A percentile compares a stretch with the other conserved stretches of the same genome.
Conservation (phyloP, 2,797 vertebrate species). For the Amphiprion clarkii region DNA sequence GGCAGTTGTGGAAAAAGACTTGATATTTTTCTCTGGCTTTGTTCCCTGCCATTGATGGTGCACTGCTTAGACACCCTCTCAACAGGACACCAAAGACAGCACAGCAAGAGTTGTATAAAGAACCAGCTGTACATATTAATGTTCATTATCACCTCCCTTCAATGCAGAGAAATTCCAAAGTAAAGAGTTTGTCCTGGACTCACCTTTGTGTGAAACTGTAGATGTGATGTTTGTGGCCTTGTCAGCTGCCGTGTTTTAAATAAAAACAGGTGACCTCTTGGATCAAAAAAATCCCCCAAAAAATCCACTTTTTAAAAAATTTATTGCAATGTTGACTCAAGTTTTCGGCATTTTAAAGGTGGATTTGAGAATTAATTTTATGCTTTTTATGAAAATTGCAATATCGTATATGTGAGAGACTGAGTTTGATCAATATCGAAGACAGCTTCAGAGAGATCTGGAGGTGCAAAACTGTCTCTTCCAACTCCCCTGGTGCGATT, state of each 20-base stretch:
- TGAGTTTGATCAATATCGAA: no score
- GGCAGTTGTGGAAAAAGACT: constrained; percentile 77
- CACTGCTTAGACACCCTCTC: constrained; percentile 70
- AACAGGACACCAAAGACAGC: constrained; percentile 77
- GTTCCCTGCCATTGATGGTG: constrained; percentile 74
- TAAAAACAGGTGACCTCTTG: constrained; percentile 41
- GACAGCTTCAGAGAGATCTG: constrained; percentile 41
- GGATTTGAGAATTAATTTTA: not conserved
- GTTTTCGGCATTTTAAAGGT: constrained; percentile 10
- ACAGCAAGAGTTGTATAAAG: constrained; percentile 69
- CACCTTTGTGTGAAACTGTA: constrained; percentile 57
- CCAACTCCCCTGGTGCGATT: constrained; percentile 31
- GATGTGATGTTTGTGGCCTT: constrained; percentile 53
- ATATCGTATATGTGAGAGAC: not conserved
- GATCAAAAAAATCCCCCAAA: constrained; percentile 20
- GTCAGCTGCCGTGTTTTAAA: constrained; percentile 47
- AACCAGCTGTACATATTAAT: constrained; percentile 75
- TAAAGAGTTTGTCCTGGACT: constrained; percentile 56
- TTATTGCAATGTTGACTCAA: not conserved
- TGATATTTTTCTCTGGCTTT: constrained; percentile 76
- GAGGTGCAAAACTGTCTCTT: constrained; percentile 22
- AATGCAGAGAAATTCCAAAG: constrained; percentile 61
- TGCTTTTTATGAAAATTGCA: constrained; percentile 2
- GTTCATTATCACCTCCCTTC: constrained; percentile 75
- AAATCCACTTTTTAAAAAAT: not conserved